phyloP scores from a whole-genome alignment of 1,140 invertebrate species.

The Trichoplusia ni region DNA sequence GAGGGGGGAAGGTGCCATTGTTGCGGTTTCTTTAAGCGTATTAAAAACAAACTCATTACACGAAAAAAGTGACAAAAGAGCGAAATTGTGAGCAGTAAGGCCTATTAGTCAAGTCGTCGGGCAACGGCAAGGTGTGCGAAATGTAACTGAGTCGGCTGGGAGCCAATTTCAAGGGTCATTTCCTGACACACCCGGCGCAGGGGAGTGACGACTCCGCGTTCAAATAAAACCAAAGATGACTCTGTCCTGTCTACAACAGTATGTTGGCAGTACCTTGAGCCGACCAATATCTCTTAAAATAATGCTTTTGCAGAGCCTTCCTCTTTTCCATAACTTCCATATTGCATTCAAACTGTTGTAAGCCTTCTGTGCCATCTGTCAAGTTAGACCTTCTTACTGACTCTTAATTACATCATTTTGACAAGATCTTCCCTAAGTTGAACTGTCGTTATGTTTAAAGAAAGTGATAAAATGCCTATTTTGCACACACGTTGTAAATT shows the following conservation, averaged over 20 bases:
- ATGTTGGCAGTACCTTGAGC: too few relatives aligned
- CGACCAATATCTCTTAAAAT: too few relatives aligned
- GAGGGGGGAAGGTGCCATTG: not conserved
- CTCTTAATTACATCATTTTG: too few relatives aligned
- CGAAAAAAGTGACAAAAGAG: conserved; percentile 58
- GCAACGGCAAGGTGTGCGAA: conserved; percentile 59
- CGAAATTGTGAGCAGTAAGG: conserved; percentile 55
- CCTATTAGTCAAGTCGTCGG: conserved; percentile 61
- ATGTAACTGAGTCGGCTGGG: conserved; percentile 52
- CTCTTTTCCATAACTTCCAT: too few relatives aligned
- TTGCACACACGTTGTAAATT: too few relatives aligned
- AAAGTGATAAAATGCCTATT: too few relatives aligned
- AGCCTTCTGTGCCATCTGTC: too few relatives aligned
- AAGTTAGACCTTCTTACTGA: too few relatives aligned
- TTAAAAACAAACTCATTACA: conserved; percentile 52
- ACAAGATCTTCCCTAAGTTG: too few relatives aligned
- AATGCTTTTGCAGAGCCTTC: too few relatives aligned
- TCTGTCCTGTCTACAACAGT: conserved; percentile 32
- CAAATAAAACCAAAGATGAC: conserved; percentile 52
- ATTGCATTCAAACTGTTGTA: too few relatives aligned
- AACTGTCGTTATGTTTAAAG: too few relatives aligned
- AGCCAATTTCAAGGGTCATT: conserved; percentile 73
- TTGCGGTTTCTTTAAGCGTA: conserved; percentile 20
- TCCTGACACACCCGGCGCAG: conserved; percentile 53
- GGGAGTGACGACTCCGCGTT: conserved; percentile 39